phyloP scores from a whole-genome alignment of 1,140 invertebrate species.

The Drosophila insularis region DNA sequence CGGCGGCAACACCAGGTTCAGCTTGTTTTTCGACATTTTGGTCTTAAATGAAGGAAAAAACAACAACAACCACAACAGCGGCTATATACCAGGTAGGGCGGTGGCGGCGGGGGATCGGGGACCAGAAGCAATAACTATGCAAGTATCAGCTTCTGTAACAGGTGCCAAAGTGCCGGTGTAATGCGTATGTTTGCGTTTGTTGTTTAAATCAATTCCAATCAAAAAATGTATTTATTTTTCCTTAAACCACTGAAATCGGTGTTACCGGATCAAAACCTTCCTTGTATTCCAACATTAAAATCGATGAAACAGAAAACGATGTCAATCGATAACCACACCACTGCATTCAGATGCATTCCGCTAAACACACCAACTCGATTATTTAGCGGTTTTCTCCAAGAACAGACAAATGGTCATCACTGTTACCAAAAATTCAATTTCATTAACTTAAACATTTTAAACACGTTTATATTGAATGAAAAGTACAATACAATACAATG shows the following conservation, averaged over 20 bases:
- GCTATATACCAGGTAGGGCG: conserved; percentile 12
- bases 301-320: too few relatives aligned
- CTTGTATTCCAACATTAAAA: too few relatives aligned
- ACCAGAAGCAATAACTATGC: background rate
- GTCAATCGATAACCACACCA: background rate
- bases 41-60: conserved; percentile 17
- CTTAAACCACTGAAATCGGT: background rate
- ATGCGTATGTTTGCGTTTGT: background rate
- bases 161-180: background rate
- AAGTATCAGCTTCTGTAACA: background rate
- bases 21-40: conserved; percentile 95
- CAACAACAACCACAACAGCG: conserved; percentile 6
- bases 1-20: conserved; percentile 94
- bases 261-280: background rate
- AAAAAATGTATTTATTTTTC: conserved; percentile 2
- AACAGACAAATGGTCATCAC: too few relatives aligned
- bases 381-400: too few relatives aligned
- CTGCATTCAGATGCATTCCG: too few relatives aligned
- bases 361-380: too few relatives aligned
- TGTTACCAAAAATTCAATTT: too few relatives aligned
- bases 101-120: conserved; percentile 18
- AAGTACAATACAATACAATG: background rate
- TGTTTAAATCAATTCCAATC: background rate
- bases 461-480: too few relatives aligned
- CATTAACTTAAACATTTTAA: too few relatives aligned